phyloP scores from a whole-genome alignment of 2,113 vertebrate species.

The Phylloscopus trochiloides region DNA sequence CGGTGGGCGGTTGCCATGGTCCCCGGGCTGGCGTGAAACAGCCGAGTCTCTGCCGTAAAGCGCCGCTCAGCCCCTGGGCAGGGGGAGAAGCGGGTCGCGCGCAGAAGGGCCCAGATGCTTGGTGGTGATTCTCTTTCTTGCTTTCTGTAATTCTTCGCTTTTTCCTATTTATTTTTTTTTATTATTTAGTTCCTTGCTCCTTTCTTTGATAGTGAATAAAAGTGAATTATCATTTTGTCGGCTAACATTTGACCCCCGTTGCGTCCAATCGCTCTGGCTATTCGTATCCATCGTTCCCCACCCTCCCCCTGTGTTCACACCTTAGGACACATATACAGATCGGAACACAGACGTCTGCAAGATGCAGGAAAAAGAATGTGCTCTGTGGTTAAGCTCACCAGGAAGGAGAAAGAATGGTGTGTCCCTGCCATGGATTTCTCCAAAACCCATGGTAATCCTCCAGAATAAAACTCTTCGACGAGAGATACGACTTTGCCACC shows the following conservation, averaged over 20 bases:
- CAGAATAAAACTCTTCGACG: background rate
- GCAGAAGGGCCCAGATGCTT: rapidly evolving
- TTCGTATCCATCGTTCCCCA: rapidly evolving
- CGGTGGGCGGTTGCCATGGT: rapidly evolving
- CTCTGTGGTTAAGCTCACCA: background rate
- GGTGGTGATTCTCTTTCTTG: too few species aligned
- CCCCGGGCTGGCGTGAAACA: rapidly evolving
- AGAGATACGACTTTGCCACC: background rate
- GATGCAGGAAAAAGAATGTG: background rate
- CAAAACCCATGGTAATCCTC: background rate
- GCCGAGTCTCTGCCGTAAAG: background rate
- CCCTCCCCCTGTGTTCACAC: rapidly evolving
- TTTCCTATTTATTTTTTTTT: background rate
- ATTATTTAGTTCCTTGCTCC: background rate
- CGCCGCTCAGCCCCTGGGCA: rapidly evolving
- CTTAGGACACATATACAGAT: background rate
- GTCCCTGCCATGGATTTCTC: background rate
- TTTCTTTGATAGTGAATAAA: background rate
- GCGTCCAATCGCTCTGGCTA: rapidly evolving
- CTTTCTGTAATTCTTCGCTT: background rate
- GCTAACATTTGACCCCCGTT: rapidly evolving
- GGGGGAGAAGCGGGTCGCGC: rapidly evolving
- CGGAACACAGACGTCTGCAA: rapidly evolving
- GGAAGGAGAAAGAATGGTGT: background rate
- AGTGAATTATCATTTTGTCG: background rate